phyloP scores from a whole-genome alignment of 2,113 vertebrate genomes.

The Chamaetylas fuelleborni region DNA sequence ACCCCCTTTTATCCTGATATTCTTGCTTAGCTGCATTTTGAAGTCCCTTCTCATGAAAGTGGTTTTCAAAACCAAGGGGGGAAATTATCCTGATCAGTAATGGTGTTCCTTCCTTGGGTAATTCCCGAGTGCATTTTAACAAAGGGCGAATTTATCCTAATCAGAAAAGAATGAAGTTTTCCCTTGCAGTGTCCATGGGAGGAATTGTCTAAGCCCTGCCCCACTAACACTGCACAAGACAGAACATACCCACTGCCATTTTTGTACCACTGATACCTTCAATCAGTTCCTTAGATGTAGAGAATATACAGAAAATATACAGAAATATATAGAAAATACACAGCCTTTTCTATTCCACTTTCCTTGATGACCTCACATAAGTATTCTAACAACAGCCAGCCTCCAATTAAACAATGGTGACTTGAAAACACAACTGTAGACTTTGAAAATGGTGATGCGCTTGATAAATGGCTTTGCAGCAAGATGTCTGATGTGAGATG shows the following conservation, averaged over 20 bases:
- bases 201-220: background rate
- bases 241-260: background rate
- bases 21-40: background rate
- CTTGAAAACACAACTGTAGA: background rate
- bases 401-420: background rate
- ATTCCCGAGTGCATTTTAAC: background rate
- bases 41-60: background rate
- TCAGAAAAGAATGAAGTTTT: background rate
- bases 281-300: background rate
- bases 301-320: background rate
- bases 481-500: background rate
- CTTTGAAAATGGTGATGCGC: background rate
- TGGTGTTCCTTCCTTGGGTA: background rate
- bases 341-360: background rate
- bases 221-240: background rate
- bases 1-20: background rate
- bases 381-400: background rate
- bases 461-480: background rate
- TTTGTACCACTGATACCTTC: background rate
- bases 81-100: background rate
- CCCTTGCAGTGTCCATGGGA: background rate
- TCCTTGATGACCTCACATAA: rapidly evolving
- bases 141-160: background rate
- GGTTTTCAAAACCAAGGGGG: background rate
- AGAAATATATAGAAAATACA: no score